Evolutionary conservation across 2,113 vertebrate species (phyloP), one percentile per base, ranked within the genome.

Genomic region (Sinocyclocheilus grahami): DNA sequence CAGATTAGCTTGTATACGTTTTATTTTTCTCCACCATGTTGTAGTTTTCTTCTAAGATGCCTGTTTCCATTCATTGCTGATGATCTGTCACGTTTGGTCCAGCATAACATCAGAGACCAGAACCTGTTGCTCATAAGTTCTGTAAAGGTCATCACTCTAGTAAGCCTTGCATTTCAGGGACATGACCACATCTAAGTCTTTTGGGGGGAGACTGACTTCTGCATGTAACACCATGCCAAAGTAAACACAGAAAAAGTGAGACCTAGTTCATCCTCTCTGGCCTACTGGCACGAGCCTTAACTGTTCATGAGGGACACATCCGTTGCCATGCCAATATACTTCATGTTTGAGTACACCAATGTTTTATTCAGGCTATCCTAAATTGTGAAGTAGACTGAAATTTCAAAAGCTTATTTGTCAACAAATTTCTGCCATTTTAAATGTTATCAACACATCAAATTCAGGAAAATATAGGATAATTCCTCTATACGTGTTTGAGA

Each of bases 231-330:
- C 72, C 69, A 58, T 81, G 74, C 86, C 65, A 87, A 89, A 74
- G 71, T 78, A 67, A 86, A 76, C 78, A 85, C 12, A 55, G 16
- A 69, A 67, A 77, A 71, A 79, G 60, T 20, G 24, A 82, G 37
- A 53, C 71, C 30, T 20, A 63, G 78, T 69, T 71, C 62, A 86
- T 85, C 86, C 78, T 85, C 67, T 30, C 78, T 86, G 78, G 58
- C 78, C 53, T 27, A 62, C 48, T 81, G 85, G 71, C 85, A 69
- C 33, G 39, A 58, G 69, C 37, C 86, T 71, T 79, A 30, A 46
- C 42, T 53, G 33, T 85, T 62, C 65, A 82, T 42, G 78, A 71
- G 51, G 71, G 27, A 46, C 51, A 48, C 22, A 62, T 24, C 77
- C 22, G 51, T 60, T 51, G 27, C 78, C 42, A 42, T 42, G 42